Evolutionary conservation across 2,797 vertebrate species (phyloP).

Genomic region (Scolopax bukidnonensis): DNA sequence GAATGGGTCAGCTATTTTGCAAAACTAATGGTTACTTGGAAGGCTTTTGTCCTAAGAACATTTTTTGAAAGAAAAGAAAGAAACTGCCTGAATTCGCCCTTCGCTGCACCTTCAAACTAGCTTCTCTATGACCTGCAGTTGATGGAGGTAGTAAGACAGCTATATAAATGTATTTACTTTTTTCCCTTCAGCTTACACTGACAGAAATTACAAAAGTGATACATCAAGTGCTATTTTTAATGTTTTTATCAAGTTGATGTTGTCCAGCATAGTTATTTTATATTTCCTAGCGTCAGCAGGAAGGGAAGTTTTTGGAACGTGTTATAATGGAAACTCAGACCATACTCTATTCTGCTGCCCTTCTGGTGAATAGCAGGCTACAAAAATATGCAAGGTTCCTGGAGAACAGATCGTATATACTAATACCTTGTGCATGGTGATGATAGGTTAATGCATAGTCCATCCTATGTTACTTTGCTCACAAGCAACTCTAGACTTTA

Average conservation of each 20-base stretch:
- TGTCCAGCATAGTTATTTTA: not conserved
- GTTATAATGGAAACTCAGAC: not conserved
- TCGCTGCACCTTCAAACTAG: not conserved
- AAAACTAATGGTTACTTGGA: not conserved
- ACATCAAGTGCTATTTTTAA: not conserved
- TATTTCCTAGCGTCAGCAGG: not conserved
- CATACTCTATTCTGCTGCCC: not conserved
- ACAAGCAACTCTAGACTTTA: not conserved
- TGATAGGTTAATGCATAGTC: not conserved
- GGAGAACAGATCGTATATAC: not conserved
- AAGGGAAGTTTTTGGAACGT: not conserved
- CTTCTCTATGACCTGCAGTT: not conserved
- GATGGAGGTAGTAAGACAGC: not conserved
- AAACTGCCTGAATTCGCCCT: not conserved
- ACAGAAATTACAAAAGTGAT: not conserved
- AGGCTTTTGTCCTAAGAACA: not conserved
- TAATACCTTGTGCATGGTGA: not conserved
- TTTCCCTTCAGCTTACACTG: not conserved
- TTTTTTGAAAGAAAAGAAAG: not conserved
- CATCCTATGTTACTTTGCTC: not conserved
- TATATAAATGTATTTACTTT: not conserved
- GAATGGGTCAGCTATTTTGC: not conserved
- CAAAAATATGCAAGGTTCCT: not conserved
- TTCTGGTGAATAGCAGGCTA: not conserved
- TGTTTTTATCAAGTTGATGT: not conserved